A percentile compares a stretch with the other conserved stretches of the same genome.
These are phyloP conservation scores for Eolophus roseicapilla DNA, from an alignment of 2,113 vertebrate species.

Conservation along the genomic window DNA sequence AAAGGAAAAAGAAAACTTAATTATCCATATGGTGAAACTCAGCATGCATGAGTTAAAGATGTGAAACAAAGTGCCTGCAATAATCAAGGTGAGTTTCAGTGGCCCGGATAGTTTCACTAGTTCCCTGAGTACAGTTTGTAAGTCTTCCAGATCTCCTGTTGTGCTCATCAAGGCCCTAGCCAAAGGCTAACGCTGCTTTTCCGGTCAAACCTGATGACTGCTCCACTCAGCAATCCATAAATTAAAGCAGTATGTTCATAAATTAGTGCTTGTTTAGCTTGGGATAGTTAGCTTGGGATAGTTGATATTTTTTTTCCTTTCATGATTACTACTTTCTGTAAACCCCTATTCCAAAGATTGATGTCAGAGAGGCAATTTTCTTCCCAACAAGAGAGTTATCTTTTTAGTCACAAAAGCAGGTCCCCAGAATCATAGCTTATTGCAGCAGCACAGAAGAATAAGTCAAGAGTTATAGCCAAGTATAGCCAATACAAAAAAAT, in stretches of 20 bases:
- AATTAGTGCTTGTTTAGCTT: background rate
- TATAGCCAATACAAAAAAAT: conserved; percentile 25
- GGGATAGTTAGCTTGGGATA: background rate
- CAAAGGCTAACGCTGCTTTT: background rate
- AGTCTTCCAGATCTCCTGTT: background rate
- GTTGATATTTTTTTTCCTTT: background rate
- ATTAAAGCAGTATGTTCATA: background rate
- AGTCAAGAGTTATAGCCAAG: conserved; percentile 54
- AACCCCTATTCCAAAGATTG: conserved; percentile 25
- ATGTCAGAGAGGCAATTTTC: conserved; percentile 54
- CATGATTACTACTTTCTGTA: background rate
- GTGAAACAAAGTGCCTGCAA: background rate
- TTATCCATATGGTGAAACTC: background rate
- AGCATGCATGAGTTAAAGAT: background rate
- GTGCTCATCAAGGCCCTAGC: background rate
- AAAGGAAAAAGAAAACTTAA: background rate
- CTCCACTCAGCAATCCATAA: background rate
- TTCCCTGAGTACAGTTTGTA: background rate
- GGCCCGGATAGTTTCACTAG: background rate
- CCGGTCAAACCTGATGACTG: background rate
- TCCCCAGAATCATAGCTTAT: conserved; percentile 47
- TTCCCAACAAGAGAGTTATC: conserved; percentile 40
- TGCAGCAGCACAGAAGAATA: conserved; percentile 26
- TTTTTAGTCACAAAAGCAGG: conserved; percentile 37
- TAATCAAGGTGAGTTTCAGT: background rate